A percentile compares a stretch with the other conserved stretches of the same genome.
Conservation (phyloP, 2,113 vertebrate species). For the Zapornia atra region DNA sequence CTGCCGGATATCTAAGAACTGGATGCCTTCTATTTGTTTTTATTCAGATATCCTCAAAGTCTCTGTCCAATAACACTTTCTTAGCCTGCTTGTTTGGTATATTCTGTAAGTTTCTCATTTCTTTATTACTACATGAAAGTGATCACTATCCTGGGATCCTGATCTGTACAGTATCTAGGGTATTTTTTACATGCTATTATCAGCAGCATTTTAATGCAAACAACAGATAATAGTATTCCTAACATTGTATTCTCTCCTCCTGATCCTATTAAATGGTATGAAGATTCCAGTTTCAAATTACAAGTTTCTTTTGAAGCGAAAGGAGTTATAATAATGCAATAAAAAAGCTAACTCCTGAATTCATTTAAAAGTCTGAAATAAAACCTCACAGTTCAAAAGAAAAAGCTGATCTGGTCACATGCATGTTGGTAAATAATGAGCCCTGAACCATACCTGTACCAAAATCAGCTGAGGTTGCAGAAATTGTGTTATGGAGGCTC, state of each 20-base stretch:
- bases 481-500: neutral
- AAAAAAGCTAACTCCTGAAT: neutral
- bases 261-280: neutral
- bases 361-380: neutral
- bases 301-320: neutral
- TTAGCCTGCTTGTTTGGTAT: neutral
- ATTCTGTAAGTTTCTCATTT: neutral
- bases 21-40: neutral
- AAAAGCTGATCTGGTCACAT: neutral
- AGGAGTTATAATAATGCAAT: neutral
- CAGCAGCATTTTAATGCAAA: neutral
- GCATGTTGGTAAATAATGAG: neutral
- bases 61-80: neutral
- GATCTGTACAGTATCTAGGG: neutral
- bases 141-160: neutral
- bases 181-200: neutral
- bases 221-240: neutral
- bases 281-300: neutral
- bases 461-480: neutral
- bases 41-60: neutral
- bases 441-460: neutral
- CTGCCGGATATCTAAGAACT: neutral
- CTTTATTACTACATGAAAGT: neutral
- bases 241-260: neutral
- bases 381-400: neutral